Base-by-base conservation (phyloP, 1,140 invertebrate genomes). In the Uloborus diversus region DNA sequence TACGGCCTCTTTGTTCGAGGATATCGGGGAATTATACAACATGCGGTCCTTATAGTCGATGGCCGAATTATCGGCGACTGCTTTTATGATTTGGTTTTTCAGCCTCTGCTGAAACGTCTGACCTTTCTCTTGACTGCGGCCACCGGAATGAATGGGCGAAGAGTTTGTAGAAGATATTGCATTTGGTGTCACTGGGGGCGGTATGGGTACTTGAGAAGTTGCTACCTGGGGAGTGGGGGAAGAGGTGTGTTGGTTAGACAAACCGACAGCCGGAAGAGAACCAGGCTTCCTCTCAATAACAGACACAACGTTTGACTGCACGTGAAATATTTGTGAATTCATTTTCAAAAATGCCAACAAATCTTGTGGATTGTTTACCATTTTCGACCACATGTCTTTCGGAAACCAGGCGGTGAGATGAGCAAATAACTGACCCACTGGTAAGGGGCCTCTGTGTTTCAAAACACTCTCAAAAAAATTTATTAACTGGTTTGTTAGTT, bases 321-420 rank as follows among this genome's bases (percentile, higher is more conserved):
- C 94, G 84, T 94, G 92, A 86, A 96, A 96, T 82, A 93, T 91
- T 85, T 96, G 93, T 9, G 94, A 93, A 85, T 95, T 94, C 88
- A 97, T 91, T 86, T 94, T 94, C 3, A 97, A 87, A 85, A 97
- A 96, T 25, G 94, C 94, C 47, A 91, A 91, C 56, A 97, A 87
- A 87, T 97, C 95, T 57, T 92, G 92, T 0, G 93, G 90, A 7
- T 92, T 95, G 86, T 95, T 95, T 82, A 96, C 96, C 87, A 95
- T 92, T 81, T 91, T 90, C 82, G 92, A 90, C 91, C 93, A 94
- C 30, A 84, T 75, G 78, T 92, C 91, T 85, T 93, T 90, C 17
- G 92, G 91, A 83, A 95, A 92, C 82, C 92, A 91, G 13, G 92
- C 90, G n/a, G 91, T 91, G 62, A 95, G 91, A 84, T 92, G 88